A percentile compares a stretch with the other conserved stretches of the same genome.
phyloP scores from a whole-genome alignment of 1,140 invertebrate species.

The Drosophila hydei region DNA sequence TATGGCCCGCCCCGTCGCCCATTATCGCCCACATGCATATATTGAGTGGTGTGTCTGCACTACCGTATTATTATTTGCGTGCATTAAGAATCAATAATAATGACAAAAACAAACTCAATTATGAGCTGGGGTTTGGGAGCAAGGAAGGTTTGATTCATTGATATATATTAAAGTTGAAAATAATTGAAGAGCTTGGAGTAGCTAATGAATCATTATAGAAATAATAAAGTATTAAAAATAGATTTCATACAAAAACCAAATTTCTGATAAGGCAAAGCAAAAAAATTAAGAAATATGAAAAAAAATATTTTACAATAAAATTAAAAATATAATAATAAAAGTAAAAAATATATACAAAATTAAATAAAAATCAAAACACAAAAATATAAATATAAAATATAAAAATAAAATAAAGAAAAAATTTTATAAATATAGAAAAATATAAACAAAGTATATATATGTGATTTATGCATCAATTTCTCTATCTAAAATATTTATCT shows the following conservation, averaged over 20 bases:
- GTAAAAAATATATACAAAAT: too few relatives aligned
- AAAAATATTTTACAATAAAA: too few relatives aligned
- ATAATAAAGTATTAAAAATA: neutral
- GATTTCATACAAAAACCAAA: too few relatives aligned
- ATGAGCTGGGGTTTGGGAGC: slow-evolving; percentile 22
- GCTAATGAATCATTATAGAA: slow-evolving; percentile 2
- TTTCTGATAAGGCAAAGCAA: too few relatives aligned
- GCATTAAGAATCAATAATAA: slow-evolving; percentile 79
- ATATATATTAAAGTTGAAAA: slow-evolving; percentile 3
- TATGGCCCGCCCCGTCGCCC: slow-evolving; percentile 26
- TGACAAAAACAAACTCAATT: slow-evolving; percentile 42
- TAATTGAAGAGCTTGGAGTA: too few relatives aligned
- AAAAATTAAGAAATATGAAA: too few relatives aligned
- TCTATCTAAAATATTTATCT: too few relatives aligned
- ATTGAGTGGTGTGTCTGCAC: slow-evolving; percentile 11
- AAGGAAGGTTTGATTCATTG: neutral
- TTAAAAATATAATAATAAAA: too few relatives aligned
- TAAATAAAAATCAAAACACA: neutral
- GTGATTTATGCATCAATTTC: neutral
- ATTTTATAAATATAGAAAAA: too few relatives aligned
- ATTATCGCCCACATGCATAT: slow-evolving; percentile 39
- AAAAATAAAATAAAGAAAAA: neutral
- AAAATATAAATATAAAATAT: neutral
- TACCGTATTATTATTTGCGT: slow-evolving; percentile 48
- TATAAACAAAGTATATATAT: neutral